Base-by-base conservation (phyloP, 2,888 invertebrate genomes). In the Plebejus argus region DNA sequence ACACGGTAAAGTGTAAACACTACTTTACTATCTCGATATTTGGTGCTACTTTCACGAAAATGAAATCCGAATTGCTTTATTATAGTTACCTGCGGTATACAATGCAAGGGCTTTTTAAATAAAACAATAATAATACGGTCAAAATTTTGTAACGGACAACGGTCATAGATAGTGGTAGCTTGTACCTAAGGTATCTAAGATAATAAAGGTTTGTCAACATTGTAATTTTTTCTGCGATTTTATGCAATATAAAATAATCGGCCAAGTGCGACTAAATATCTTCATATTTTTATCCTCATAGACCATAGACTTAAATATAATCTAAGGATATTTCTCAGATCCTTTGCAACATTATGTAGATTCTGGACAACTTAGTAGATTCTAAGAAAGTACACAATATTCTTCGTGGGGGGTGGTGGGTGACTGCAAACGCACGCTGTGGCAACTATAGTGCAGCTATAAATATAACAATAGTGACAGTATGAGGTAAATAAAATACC, bases 401-500 rank as follows among this genome's bases (percentile, higher is more conserved):
- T 20, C 61, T 23, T 61, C 61, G 61, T 61, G 61, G 61, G 61
- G 61, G 61, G 12, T 61, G 23, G 61, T 61, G 61, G 61, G 61
- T 23, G 61, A 61, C 23, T 7, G 12, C 12, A 61, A 61, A 66
- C 18, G 66, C 28, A 18, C 15, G 66, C 28, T 66, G 66, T 33
- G 66, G 33, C 66, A 66, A 66, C 28, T 15, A 66, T 28, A 33
- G 66, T 66, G 66, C 28, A 28, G 66, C 66, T 66, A 66, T 66
- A 66, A 66, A 33, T 66, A 33, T 66, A 33, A 66, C 66, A 66
- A 66, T 71, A 20, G 71, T 71, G 15, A 20, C 71, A 71, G 71
- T 49, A 23, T 72, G 72, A 66, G 61, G 72, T 45, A 72, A 72
- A 72, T 76, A 78, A 76, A 76, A 71, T 66, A 76, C 61, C 56